Evolutionary conservation across 2,113 vertebrate species (phyloP), one percentile per base, ranked within the genome.

Genomic region (Dipodomys merriami): DNA sequence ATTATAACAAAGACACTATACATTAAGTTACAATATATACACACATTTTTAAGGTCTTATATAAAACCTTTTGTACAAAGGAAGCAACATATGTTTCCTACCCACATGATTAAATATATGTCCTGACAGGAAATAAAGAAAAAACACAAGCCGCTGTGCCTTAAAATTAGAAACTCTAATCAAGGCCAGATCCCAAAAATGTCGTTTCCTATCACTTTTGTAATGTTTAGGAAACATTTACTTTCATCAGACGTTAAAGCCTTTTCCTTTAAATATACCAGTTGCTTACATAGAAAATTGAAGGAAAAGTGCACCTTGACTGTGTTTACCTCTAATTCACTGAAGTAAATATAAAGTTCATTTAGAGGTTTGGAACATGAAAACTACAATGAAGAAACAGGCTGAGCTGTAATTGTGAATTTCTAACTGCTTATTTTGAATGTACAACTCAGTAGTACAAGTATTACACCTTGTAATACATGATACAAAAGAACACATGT

Each of bases 1-100:
- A 98, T 97, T 96, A 90, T 93, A 97, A 96, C 83, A 96, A 95
- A 46, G 92, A 96, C 91, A 96, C 22, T 95, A 94, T 91, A 98
- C 71, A 98, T 96, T 96, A 95, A 97, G 33, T 96, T 96, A 96
- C 35, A 89, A 74, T 82, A 97, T 87, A 94, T 74, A 96, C 22
- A 95, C 20, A 96, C n/a, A 95, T 30, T 1, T 69, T 77, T 86
- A 65, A 46, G 94, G 91, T 72, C 60, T 84, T 30, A 94, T 94
- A 94, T 90, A 79, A 44, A 88, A 96, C 60, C 94, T 84, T 86
- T 57, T 57, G 90, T 95, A 97, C 74, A 97, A 97, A 88, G 62
- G 73, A 93, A 96, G 97, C 35, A 73, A 84, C 49, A 86, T 85
- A 57, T 53, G 49, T 57, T 82, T 97, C 86, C 95, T 81, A 96